phyloP scores from a whole-genome alignment of 2,888 invertebrate species.

The Catocala fraxini region DNA sequence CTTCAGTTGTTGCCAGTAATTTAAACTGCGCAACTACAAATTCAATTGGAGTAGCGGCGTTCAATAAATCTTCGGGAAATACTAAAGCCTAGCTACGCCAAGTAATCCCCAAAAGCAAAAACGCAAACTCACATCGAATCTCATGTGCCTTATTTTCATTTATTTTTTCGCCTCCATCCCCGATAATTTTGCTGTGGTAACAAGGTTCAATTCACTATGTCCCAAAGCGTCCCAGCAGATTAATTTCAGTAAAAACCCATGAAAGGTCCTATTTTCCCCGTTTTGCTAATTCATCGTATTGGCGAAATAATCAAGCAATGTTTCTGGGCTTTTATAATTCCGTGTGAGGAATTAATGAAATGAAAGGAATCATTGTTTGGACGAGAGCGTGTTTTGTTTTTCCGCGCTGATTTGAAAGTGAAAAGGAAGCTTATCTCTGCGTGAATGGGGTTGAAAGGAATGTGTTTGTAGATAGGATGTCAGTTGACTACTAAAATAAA shows the following conservation, averaged over 20 bases:
- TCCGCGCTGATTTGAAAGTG: constrained; percentile 22
- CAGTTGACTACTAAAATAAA: neutral
- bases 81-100: constrained; percentile 1
- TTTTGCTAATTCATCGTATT: constrained; percentile 50
- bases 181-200: constrained; percentile 33
- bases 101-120: constrained; percentile 27
- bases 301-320: constrained; percentile 32
- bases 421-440: constrained; percentile 21
- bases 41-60: neutral
- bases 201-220: constrained; percentile 37
- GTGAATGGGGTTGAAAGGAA: constrained; percentile 5
- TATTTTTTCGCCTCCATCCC: constrained; percentile 38
- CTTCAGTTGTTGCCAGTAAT: too few relatives aligned
- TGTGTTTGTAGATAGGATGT: neutral
- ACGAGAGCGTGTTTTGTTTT: constrained; percentile 18
- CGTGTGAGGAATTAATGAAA: constrained; percentile 34
- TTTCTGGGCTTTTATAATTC: constrained; percentile 33
- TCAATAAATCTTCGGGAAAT: neutral
- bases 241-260: constrained; percentile 48
- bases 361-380: constrained; percentile 25
- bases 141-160: constrained; percentile 39
- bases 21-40: neutral
- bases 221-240: constrained; percentile 35
- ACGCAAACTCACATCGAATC: constrained; percentile 28
- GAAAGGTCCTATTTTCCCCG: constrained; percentile 28